Base-by-base conservation (phyloP, 2,888 invertebrate genomes). In the Tromatobia lineatoria region DNA sequence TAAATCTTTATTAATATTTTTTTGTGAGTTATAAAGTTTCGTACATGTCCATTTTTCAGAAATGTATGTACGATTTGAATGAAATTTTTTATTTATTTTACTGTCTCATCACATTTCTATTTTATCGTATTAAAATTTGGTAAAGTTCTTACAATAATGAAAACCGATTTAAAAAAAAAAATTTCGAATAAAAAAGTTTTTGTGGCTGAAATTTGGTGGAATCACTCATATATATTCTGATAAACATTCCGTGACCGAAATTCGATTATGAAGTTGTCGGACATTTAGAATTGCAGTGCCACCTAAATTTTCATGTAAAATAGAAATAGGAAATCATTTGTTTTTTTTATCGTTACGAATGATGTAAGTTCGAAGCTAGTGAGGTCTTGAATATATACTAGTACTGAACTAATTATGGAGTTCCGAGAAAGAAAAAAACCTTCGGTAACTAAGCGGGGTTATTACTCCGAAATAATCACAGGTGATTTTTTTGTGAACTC, bases 391-490 rank as follows among this genome's bases (percentile, higher is more conserved):
- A 45, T 54, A 18, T 45, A 18, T 25, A 38, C 20, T 20, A 34
- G 20, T 47, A n/a, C n/a, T 34, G 11, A 23, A 7, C 59, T 15
- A 52, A 75, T 64, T 15, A 75, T 82, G 78, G 59, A 82, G 75
- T 70, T 54, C 10, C 81, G 67, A 29, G 71, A 76, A 66, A 66
- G 25, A 11, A 66, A 81, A 15, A 81, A 78, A 29, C 42, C 74
- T 45, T 15, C 70, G 23, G 66, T 52, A 11, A 82, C 81, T 0
- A 94, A 94, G 87, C 91, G 96, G 38, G 96, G 95, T 18, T 96
- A 96, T 90, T 96, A 96, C 87, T 95, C 96, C 0, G 96, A 96
- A 90, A 89, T 96, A 45, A 94, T 95, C 0, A 95, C 95, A 0
- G 94, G 95, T 87, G 91, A 94, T 91, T 91, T 15, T 94, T 94